Evolutionary conservation across 1,140 invertebrate species (phyloP), one percentile per base, ranked within the genome.

Genomic region (Aphelenchoides avenae): DNA sequence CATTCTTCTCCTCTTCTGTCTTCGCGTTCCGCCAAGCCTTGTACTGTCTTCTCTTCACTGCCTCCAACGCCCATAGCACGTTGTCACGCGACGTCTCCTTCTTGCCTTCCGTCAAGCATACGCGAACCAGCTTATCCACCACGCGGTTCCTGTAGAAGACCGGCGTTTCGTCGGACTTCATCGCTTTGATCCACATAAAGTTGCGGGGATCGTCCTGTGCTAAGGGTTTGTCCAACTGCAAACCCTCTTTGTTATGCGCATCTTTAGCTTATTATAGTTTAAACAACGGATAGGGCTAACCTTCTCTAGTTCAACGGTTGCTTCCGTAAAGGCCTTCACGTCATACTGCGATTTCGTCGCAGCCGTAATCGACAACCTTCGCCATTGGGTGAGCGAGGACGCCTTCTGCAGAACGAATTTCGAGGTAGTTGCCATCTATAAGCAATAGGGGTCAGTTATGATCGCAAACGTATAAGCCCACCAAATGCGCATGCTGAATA

Each of bases 91-190:
- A 36, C 6, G 57, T 59, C 30, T 77, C 72, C 34, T 75, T 75
- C 22, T 59, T 46, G 9, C 73, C 73, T 30, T 67, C 51, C 11
- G 54, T 55, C 52, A 71, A 59, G n/a, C 56, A 62, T 26, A 76
- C 61, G 18, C 66, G 64, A 20, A 75, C 46, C n/a, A 75, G 37
- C 40, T 77, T 75, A 52, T 75, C 74, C 13, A 77, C 48, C 27
- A 65, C 62, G 15, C 60, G 61, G 58, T 74, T 55, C 26, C 71
- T 49, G 46, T 54, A 57, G 52, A 76, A 76, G 15, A 76, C 74
- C 6, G 73, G 73, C 5, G 74, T 59, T 31, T 75, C 40, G 34
- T 77, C 72, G 22, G 29, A 40, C 11, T 61, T 46, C 58, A 77
- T 59, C 2, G 71, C 40, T 43, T 74, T 74, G 1, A 60, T 29